A percentile compares a stretch with the other conserved stretches of the same genome.
Conservation (phyloP, 2,888 invertebrate species). For the Temnothorax ravouxi region DNA sequence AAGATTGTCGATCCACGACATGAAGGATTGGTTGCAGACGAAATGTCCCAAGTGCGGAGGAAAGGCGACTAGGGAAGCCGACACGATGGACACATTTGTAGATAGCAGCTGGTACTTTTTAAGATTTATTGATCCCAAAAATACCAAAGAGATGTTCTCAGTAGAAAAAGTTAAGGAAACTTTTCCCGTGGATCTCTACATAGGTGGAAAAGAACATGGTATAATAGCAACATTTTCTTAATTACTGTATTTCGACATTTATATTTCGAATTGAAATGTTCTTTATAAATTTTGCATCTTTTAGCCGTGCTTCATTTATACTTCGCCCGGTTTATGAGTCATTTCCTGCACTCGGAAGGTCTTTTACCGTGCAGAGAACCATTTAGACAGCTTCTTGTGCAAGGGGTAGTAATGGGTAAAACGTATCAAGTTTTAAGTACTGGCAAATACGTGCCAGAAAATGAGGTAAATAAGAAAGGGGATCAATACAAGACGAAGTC, state of each 20-base stretch:
- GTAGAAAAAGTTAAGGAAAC: conserved; percentile 87
- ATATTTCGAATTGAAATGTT: background rate
- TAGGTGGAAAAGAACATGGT: conserved; percentile 99
- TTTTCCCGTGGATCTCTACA: conserved; percentile 97
- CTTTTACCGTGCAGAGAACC: conserved; percentile 93
- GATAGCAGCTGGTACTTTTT: conserved; percentile 99
- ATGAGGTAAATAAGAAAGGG: conserved; percentile 89
- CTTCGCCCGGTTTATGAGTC: conserved; percentile 97
- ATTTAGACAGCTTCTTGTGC: conserved; percentile 95
- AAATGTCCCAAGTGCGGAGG: conserved; percentile 92
- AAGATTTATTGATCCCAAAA: conserved; percentile 94
- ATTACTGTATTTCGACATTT: background rate
- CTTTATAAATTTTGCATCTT: conserved; percentile 57
- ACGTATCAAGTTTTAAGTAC: conserved; percentile 91
- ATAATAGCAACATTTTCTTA: conserved; percentile 87
- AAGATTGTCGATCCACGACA: conserved; percentile 86
- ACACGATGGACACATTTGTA: conserved; percentile 99
- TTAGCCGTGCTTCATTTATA: conserved; percentile 97
- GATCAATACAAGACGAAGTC: conserved; percentile 89
- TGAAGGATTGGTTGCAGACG: conserved; percentile 90
- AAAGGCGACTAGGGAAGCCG: conserved; percentile 94
- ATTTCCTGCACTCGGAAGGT: conserved; percentile 95
- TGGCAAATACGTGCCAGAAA: conserved; percentile 92
- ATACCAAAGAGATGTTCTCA: conserved; percentile 91
- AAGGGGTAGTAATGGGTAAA: conserved; percentile 98